phyloP scores from a whole-genome alignment of 2,888 invertebrate genomes.

The Zaprionus obscuricornis region DNA sequence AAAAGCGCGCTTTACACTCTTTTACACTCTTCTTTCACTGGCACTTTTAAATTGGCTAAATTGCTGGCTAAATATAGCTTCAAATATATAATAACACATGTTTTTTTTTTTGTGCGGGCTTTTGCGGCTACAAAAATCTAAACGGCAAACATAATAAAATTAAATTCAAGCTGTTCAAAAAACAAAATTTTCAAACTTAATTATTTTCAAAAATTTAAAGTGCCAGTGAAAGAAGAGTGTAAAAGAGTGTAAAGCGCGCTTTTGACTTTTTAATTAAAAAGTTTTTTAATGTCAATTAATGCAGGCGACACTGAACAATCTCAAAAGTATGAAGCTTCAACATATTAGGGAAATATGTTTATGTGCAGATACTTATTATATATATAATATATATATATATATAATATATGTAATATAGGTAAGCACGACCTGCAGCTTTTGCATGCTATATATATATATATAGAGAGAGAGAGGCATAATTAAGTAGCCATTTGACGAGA shows the following conservation, averaged over 20 bases:
- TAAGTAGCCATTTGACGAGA: slow-evolving; percentile 26
- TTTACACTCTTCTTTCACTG: no score
- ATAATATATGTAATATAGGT: not conserved
- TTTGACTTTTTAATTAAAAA: slow-evolving; percentile 54
- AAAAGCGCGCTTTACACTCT: slow-evolving; percentile 10
- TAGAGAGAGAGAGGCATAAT: slow-evolving; percentile 36
- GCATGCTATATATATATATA: slow-evolving; percentile 11
- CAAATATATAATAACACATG: slow-evolving; percentile 1
- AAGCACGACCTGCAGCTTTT: not conserved
- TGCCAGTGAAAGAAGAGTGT: no score
- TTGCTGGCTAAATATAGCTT: slow-evolving; percentile 5
- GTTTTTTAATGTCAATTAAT: slow-evolving; percentile 48
- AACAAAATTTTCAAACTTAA: no score
- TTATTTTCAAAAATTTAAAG: not conserved
- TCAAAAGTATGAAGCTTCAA: slow-evolving; percentile 24
- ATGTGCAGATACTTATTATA: no score
- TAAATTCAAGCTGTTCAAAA: no score
- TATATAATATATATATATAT: no score
- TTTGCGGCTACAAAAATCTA: no score
- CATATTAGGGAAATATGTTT: no score
- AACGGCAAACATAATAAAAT: no score
- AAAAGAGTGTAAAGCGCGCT: slow-evolving; percentile 4
- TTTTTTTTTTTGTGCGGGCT: no score
- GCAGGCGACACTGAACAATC: slow-evolving; percentile 13
- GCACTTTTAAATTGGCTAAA: slow-evolving; percentile 2